Conservation (phyloP, 2,797 vertebrate genomes). For the Myripristis jacobus region DNA sequence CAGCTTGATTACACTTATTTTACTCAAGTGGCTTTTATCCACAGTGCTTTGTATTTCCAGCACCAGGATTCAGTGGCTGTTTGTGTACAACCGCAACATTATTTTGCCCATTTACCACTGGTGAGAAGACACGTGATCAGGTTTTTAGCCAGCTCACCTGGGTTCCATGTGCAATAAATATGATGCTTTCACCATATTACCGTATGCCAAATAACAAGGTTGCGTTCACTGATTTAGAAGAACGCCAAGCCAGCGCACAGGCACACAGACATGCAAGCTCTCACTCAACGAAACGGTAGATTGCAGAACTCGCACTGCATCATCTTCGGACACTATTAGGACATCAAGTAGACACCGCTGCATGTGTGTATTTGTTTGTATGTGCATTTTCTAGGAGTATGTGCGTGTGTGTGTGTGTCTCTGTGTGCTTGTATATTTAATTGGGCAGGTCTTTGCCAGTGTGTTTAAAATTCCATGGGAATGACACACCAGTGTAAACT, state of each 20-base stretch:
- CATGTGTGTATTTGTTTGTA: constrained; percentile 45
- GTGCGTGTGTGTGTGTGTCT: constrained; percentile 43
- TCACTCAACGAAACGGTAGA: constrained; percentile 45
- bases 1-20: not conserved
- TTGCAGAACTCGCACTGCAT: constrained; percentile 35
- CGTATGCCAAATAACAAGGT: constrained; percentile 1
- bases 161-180: not conserved
- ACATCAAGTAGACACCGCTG: constrained; percentile 52
- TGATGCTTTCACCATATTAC: constrained; percentile 9
- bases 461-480: constrained; percentile 78
- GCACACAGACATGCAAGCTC: constrained; percentile 8
- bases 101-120: not conserved
- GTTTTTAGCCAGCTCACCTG: not conserved
- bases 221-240: constrained; percentile 21
- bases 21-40: not conserved
- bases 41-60: not conserved
- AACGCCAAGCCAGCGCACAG: constrained; percentile 12
- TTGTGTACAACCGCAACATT: not conserved
- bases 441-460: constrained; percentile 71
- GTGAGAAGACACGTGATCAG: not conserved
- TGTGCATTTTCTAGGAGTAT: constrained; percentile 7
- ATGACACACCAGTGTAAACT: constrained; percentile 71
- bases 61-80: not conserved
- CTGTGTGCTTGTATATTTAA: constrained; percentile 68
- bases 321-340: constrained; percentile 51